phyloP scores from a whole-genome alignment of 2,113 vertebrate genomes.

The Macroglossus sobrinus region DNA sequence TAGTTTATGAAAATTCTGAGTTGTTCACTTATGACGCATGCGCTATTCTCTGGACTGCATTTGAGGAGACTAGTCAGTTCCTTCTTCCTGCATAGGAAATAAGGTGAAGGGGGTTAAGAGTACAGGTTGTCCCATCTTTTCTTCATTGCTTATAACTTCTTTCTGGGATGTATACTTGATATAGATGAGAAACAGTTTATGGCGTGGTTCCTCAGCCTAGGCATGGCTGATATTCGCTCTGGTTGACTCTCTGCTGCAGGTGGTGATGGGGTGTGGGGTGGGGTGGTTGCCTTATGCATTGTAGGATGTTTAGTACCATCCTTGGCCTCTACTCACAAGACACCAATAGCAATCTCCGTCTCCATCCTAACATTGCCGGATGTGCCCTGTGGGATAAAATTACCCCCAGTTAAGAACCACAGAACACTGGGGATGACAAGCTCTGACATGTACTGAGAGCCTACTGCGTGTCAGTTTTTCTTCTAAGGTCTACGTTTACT shows the following conservation, averaged over 20 bases:
- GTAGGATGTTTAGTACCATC: not conserved
- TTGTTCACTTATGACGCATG: not conserved
- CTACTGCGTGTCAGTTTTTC: not conserved
- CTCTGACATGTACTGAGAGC: not conserved
- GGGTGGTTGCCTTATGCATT: fast-evolving
- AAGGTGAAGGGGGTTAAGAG: not conserved
- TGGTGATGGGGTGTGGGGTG: too few relatives aligned
- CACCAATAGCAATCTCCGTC: not conserved
- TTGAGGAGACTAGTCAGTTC: not conserved
- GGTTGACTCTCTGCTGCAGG: not conserved
- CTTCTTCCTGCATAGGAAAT: not conserved
- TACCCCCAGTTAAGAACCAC: not conserved
- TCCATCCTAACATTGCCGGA: not conserved
- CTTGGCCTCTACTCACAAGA: not conserved
- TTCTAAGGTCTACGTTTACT: not conserved
- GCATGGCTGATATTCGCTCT: not conserved
- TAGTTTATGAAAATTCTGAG: not conserved
- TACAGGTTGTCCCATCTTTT: not conserved
- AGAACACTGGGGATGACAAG: too few relatives aligned
- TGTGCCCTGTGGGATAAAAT: not conserved
- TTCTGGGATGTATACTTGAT: not conserved
- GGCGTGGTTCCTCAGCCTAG: too few relatives aligned
- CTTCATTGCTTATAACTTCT: not conserved
- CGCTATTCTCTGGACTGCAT: not conserved
- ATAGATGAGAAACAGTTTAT: not conserved